Evolutionary conservation across 2,888 invertebrate genomes (phyloP).

Genomic region (Mayetiola destructor): DNA sequence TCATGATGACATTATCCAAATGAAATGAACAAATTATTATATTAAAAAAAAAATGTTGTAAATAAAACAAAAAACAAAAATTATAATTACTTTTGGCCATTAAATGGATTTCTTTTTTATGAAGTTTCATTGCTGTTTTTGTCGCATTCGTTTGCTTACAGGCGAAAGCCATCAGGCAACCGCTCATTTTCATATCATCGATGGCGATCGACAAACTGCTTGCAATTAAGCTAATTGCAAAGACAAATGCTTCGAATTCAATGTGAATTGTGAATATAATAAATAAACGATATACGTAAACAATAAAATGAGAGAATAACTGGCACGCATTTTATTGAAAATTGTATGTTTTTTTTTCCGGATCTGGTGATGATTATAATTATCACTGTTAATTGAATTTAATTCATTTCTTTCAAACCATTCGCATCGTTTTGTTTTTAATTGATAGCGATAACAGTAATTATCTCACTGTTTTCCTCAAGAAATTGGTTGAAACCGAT

Average conservation of each 20-base stretch:
- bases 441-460: constrained; percentile 2
- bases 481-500: constrained; percentile 4
- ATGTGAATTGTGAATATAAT: not conserved
- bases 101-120: too few species aligned
- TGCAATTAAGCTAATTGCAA: constrained; percentile 2
- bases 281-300: not conserved
- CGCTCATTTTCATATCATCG: too few species aligned
- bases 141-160: too few species aligned
- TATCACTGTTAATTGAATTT: not conserved
- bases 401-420: too few species aligned
- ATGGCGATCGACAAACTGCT: not conserved
- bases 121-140: too few species aligned
- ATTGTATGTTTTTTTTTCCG: not conserved
- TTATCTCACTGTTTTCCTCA: too few species aligned
- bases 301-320: not conserved
- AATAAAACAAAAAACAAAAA: too few species aligned
- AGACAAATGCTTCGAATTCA: not conserved
- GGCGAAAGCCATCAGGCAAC: too few species aligned
- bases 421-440: not conserved
- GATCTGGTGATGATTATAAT: not conserved
- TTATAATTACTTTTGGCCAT: too few species aligned
- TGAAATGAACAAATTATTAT: too few species aligned
- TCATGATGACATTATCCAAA: not conserved
- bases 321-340: not conserved
- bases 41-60: too few species aligned